Evolutionary conservation across 2,113 vertebrate genomes (phyloP).

Genomic region (Prochilodus magdalenae): DNA sequence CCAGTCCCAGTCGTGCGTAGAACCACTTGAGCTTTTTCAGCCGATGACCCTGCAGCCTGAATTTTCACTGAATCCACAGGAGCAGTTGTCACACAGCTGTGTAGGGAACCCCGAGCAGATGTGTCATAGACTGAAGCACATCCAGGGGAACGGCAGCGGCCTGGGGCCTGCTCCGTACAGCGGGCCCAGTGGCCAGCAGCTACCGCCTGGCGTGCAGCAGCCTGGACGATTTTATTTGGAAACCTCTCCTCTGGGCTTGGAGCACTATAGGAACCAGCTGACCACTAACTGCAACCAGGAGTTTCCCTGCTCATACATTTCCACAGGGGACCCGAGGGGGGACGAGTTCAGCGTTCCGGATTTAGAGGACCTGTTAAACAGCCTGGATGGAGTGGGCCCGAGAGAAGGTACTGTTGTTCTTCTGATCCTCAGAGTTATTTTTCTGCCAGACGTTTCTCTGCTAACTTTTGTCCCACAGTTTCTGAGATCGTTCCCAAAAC

Average conservation of each 20-base stretch:
- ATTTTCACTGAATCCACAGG: background rate
- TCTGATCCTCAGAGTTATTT: too few species aligned
- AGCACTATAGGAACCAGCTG: slow-evolving; percentile 60
- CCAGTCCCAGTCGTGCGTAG: background rate
- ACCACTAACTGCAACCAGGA: slow-evolving; percentile 65
- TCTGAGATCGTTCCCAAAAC: too few species aligned
- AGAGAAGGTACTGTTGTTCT: slow-evolving; percentile 10
- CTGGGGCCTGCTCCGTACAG: slow-evolving; percentile 65
- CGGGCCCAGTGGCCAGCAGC: slow-evolving; percentile 60
- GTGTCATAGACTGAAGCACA: slow-evolving; percentile 80
- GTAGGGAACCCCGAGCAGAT: slow-evolving; percentile 67
- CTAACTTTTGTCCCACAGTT: too few species aligned
- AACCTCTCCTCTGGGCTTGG: slow-evolving; percentile 60
- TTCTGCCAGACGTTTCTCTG: too few species aligned
- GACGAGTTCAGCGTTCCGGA: slow-evolving; percentile 64
- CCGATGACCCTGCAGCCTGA: background rate
- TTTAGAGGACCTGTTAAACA: slow-evolving; percentile 77
- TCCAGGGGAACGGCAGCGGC: slow-evolving; percentile 77
- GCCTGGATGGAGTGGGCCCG: slow-evolving; percentile 62
- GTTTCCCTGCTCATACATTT: slow-evolving; percentile 57
- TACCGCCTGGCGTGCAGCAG: slow-evolving; percentile 60
- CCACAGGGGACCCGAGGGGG: slow-evolving; percentile 53
- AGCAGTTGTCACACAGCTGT: background rate
- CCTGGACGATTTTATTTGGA: slow-evolving; percentile 64
- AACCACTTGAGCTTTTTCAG: background rate